Conservation (phyloP, 1,140 invertebrate genomes). For the Eupristina koningsbergeri region DNA sequence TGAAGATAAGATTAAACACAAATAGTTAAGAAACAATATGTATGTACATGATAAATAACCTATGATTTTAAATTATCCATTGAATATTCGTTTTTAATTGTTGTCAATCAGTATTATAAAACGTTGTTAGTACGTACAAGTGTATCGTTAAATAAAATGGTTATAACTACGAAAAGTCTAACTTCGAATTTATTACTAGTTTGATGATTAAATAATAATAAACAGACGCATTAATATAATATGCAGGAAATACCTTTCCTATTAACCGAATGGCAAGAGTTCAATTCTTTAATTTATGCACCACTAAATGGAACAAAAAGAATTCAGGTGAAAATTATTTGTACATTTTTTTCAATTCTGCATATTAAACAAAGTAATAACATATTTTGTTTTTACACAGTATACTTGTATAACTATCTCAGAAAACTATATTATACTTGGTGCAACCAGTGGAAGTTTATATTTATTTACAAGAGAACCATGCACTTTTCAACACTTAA, state of each 20-base stretch:
- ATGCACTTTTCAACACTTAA: slow-evolving; percentile 82
- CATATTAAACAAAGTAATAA: neutral
- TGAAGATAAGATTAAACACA: no score
- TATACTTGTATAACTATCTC: slow-evolving; percentile 86
- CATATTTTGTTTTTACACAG: slow-evolving; percentile 73
- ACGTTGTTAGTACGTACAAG: neutral
- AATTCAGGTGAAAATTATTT: slow-evolving; percentile 65
- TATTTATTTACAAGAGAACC: slow-evolving; percentile 83
- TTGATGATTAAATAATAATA: neutral
- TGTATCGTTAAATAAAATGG: neutral
- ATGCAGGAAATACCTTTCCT: slow-evolving; percentile 65
- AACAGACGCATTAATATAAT: slow-evolving; percentile 19
- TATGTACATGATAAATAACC: slow-evolving; percentile 18
- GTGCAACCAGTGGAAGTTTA: slow-evolving; percentile 84
- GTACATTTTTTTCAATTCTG: neutral
- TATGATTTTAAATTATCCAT: neutral
- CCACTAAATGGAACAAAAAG: slow-evolving; percentile 67
- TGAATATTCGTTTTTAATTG: neutral
- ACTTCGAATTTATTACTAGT: neutral
- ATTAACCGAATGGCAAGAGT: slow-evolving; percentile 67
- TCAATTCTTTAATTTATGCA: slow-evolving; percentile 65
- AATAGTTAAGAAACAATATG: slow-evolving; percentile 1
- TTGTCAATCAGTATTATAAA: neutral
- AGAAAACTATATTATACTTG: slow-evolving; percentile 80
- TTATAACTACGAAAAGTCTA: neutral